Evolutionary conservation across 1,140 invertebrate genomes (phyloP).

Genomic region (Cydia splendana): DNA sequence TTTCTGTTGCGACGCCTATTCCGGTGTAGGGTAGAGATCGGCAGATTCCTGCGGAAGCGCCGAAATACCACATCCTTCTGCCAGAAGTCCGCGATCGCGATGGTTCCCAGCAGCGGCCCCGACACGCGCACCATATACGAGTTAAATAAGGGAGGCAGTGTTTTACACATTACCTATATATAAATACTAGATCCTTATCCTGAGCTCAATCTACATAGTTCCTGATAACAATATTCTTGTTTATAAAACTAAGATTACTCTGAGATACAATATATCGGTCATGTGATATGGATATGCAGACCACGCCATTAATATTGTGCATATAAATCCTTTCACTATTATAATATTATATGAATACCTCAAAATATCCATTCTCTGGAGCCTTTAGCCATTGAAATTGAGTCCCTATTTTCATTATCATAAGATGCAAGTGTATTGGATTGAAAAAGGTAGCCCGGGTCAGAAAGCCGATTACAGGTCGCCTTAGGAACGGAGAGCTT

Average conservation of each 20-base stretch:
- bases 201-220: too few relatives aligned
- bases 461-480: slow-evolving; percentile 70
- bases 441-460: slow-evolving; percentile 42
- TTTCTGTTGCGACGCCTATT: too few relatives aligned
- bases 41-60: too few relatives aligned
- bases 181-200: too few relatives aligned
- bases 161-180: too few relatives aligned
- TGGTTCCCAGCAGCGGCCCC: too few relatives aligned
- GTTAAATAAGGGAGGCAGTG: too few relatives aligned
- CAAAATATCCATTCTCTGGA: slow-evolving; percentile 14
- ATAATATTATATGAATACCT: slow-evolving; percentile 38
- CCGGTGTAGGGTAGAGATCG: too few relatives aligned
- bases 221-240: neutral
- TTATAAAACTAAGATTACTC: neutral
- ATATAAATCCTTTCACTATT: slow-evolving; percentile 32
- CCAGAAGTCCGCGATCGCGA: too few relatives aligned
- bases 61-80: too few relatives aligned
- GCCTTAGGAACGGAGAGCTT: slow-evolving; percentile 63
- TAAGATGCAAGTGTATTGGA: neutral
- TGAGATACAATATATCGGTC: neutral
- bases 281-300: neutral
- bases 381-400: neutral
- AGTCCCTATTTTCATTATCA: neutral
- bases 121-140: too few relatives aligned
- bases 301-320: slow-evolving; percentile 8